Evolutionary conservation across 2,888 invertebrate genomes (phyloP), one percentile per base, ranked within the genome.

Genomic region (Tetanocera ferruginea): DNA sequence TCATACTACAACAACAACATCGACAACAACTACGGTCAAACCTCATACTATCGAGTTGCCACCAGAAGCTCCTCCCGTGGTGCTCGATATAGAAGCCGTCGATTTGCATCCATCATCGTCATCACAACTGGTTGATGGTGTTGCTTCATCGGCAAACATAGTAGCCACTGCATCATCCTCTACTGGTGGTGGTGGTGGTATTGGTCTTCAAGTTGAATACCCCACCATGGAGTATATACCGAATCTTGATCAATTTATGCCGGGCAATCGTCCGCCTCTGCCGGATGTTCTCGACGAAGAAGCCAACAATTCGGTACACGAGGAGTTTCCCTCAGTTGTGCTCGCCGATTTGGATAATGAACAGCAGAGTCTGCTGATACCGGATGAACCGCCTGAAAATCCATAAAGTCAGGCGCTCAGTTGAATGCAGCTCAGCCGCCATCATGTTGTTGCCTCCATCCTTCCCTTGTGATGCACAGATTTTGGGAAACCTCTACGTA

Each of bases 381-480:
- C 88, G 62, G 90, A 89, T 73, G 88, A 90, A 80, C 90, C 89
- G 81, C 90, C 90, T 79, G 90, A 90, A 88, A 87, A 87, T 83
- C 86, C 86, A 81, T 89, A 88, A 87, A 78, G 28, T 51, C 28
- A 14, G 28, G 31, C 14, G 31, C 25, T 28, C 64, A 37, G n/a
- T 62, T 70, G 55, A 55, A 28, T 55, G 28, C 25, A 69, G 25
- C 69, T 25, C 49, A 51, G 64, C 31, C 31, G 34, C 8, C 25
- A 69, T 49, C 51, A 70, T 43, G 9, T 14, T 70, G 25, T 51
- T 69, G 49, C 49, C 43, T 11, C 43, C 43, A 43, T 43, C 43
- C 69, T n/a, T 14, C 31, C 70, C 70, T 6, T 70, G n/a, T 28
- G 69, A 34, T 70, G 52, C 70, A 55, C 52, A 70, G 55, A 51